Evolutionary conservation across 2,113 vertebrate species (phyloP).

Genomic region (Sebastes schlegelii): DNA sequence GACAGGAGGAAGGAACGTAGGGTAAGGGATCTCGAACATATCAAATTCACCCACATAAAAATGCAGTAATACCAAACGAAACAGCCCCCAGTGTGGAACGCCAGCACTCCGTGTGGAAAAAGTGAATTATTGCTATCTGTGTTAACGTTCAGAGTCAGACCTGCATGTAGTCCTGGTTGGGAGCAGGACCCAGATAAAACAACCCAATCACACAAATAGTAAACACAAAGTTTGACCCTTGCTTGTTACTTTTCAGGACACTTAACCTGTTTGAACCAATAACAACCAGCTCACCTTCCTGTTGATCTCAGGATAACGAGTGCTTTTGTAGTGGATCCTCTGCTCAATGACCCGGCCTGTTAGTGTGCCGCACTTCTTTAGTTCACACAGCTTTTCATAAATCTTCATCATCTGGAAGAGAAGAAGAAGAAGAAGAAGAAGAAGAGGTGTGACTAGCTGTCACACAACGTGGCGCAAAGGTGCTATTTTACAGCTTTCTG

Average conservation of each 20-base stretch:
- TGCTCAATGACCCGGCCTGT: conserved; percentile 93
- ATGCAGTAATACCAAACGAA: background rate
- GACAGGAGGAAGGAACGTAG: background rate
- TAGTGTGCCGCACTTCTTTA: conserved; percentile 88
- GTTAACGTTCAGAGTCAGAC: no score
- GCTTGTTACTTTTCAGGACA: background rate
- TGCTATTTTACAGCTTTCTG: background rate
- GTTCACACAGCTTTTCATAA: conserved; percentile 90
- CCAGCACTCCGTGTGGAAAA: no score
- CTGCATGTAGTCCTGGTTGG: background rate
- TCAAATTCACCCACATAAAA: background rate
- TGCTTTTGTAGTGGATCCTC: conserved; percentile 84
- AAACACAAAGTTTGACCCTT: background rate
- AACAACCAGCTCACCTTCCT: conserved; percentile 69
- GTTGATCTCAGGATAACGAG: conserved; percentile 93
- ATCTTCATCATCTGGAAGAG: conserved; percentile 88
- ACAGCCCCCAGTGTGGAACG: no score
- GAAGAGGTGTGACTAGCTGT: background rate
- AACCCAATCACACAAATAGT: background rate
- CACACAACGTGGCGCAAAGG: fast-evolving
- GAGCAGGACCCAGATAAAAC: background rate
- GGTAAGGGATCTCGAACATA: background rate
- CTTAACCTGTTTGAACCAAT: background rate
- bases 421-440: background rate
- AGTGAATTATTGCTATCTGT: no score